These are phyloP conservation scores for Notodonta dromedarius DNA, from an alignment of 2,888 invertebrate genomes.

Conservation along the genomic window DNA sequence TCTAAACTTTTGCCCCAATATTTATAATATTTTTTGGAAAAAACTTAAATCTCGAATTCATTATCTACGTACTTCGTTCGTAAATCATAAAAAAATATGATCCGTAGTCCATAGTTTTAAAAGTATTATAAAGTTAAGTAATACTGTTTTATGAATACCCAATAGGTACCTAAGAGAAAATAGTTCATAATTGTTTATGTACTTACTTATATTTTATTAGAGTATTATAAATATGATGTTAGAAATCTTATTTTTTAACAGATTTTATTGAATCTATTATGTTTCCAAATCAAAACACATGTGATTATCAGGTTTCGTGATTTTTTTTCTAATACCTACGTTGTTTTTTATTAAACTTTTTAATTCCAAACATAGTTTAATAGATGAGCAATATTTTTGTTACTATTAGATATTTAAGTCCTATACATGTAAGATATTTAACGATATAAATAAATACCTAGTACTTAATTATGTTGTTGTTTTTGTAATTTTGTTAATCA, in stretches of 20 bases:
- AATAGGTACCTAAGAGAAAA: slow-evolving; percentile 31
- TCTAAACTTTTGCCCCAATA: neutral
- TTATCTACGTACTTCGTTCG: neutral
- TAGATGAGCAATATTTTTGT: slow-evolving; percentile 79
- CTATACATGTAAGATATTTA: slow-evolving; percentile 70
- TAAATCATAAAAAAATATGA: neutral
- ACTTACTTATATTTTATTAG: neutral
- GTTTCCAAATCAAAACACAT: neutral
- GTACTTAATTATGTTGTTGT: slow-evolving; percentile 50
- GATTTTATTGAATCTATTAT: neutral
- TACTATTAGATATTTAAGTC: slow-evolving; percentile 70
- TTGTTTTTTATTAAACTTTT: neutral
- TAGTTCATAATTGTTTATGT: slow-evolving; percentile 13
- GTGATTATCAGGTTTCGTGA: slow-evolving; percentile 3
- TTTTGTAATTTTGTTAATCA: slow-evolving; percentile 49
- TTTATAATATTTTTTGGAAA: neutral
- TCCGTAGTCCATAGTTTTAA: neutral
- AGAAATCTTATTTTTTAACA: neutral
- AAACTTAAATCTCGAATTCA: neutral
- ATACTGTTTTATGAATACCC: slow-evolving; percentile 17
- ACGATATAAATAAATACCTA: slow-evolving; percentile 74
- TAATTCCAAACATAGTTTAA: slow-evolving; percentile 35
- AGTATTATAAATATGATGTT: neutral
- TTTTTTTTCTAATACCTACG: neutral
- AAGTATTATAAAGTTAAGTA: neutral